Conservation (phyloP, 2,113 vertebrate species). For the Pollachius pollachius region DNA sequence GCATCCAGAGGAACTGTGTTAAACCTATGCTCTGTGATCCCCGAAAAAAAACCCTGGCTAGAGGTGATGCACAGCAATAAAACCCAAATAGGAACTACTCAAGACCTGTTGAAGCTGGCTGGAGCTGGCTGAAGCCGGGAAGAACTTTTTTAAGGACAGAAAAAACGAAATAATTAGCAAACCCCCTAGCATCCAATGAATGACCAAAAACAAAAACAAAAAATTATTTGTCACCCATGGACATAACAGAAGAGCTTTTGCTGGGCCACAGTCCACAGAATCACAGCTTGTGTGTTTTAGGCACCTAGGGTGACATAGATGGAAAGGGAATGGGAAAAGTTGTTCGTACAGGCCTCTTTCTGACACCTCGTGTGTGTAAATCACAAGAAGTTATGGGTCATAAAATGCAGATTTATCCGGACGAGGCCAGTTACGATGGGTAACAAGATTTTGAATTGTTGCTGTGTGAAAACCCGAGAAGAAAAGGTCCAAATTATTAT, state of each 20-base stretch:
- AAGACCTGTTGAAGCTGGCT: constrained; percentile 21
- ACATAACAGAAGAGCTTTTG: constrained; percentile 3
- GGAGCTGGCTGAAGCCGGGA: constrained; percentile 22
- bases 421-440: neutral
- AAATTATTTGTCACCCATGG: constrained; percentile 24
- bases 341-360: constrained; percentile 1
- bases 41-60: constrained; percentile 41
- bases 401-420: constrained; percentile 18
- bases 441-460: no score
- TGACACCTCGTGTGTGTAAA: constrained; percentile 33
- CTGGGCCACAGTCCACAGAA: neutral
- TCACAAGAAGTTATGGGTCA: constrained; percentile 27
- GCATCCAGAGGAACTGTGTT: constrained; percentile 71
- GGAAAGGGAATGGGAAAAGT: neutral
- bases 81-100: constrained; percentile 60
- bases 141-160: no score
- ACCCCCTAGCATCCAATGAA: no score
- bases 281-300: neutral
- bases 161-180: no score
- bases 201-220: no score
- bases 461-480: no score
- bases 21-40: constrained; percentile 58
- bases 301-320: neutral
- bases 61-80: constrained; percentile 57
- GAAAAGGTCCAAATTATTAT: no score